phyloP scores from a whole-genome alignment of 2,888 invertebrate genomes.

The Microctonus hyperodae region DNA sequence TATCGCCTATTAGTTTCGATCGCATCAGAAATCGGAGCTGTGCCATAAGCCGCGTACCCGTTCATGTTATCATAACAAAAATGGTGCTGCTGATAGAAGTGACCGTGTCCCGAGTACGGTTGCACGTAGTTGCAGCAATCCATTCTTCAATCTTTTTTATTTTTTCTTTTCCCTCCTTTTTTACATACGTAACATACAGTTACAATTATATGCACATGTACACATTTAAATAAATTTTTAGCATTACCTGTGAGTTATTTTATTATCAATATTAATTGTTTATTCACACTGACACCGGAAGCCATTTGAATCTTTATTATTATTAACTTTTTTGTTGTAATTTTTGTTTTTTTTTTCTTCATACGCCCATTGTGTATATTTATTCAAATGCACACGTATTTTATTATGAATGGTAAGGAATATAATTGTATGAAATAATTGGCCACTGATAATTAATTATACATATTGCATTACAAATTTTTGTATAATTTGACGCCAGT shows the following conservation, averaged over 20 bases:
- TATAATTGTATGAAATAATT: constrained; percentile 17
- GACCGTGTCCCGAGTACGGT: constrained; percentile 54
- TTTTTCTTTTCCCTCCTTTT: no score
- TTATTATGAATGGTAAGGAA: constrained; percentile 27
- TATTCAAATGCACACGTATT: no score
- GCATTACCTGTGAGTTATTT: neutral
- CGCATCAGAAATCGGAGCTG: constrained; percentile 50
- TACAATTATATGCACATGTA: neutral
- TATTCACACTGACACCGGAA: constrained; percentile 13
- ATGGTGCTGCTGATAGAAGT: constrained; percentile 55
- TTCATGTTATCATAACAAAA: constrained; percentile 58
- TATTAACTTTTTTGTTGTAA: neutral
- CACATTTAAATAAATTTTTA: neutral
- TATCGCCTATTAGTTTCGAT: constrained; percentile 56
- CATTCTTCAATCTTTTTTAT: constrained; percentile 43
- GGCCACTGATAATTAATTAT: constrained; percentile 12
- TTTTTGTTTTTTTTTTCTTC: constrained; percentile 6
- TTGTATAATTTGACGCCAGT: neutral
- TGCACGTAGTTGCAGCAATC: constrained; percentile 61
- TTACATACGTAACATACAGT: no score
- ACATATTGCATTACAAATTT: neutral
- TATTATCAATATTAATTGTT: neutral
- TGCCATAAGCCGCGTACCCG: constrained; percentile 46
- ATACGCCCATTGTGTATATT: no score
- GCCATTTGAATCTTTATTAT: neutral